Percentiles rank a stretch among this genome's conserved stretches.
Evolutionary conservation across 2,797 vertebrate genomes (phyloP).

Genomic region (Huso huso): DNA sequence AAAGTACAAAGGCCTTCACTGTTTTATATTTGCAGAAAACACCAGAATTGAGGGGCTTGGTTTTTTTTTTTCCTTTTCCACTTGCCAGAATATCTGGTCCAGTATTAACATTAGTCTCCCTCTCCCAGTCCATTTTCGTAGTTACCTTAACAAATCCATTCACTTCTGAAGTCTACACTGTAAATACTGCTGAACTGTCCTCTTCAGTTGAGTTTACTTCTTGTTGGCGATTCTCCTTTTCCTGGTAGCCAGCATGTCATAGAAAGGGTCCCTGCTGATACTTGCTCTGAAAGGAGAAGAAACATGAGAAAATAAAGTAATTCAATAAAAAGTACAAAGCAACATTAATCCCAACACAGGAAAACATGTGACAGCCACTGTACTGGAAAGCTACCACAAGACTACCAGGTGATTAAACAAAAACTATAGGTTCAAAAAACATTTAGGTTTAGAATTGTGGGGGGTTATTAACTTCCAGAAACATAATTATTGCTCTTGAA

Average conservation of each 20-base stretch:
- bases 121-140: not conserved
- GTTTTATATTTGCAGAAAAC: not conserved
- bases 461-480: too few relatives aligned
- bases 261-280: conserved; percentile 97
- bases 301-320: conserved; percentile 19
- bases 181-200: not conserved
- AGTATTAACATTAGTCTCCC: not conserved
- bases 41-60: not conserved
- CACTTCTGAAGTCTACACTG: not conserved
- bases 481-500: too few relatives aligned
- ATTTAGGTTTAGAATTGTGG: too few relatives aligned
- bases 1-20: not conserved
- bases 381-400: too few relatives aligned
- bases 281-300: conserved; percentile 71
- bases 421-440: too few relatives aligned
- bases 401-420: too few relatives aligned
- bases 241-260: conserved; percentile 95
- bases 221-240: conserved; percentile 94
- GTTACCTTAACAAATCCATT: not conserved
- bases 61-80: not conserved
- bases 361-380: too few relatives aligned
- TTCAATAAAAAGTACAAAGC: not conserved
- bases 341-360: too few relatives aligned
- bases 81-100: not conserved
- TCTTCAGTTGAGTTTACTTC: conserved; percentile 59